Base-by-base conservation (phyloP, 2,797 vertebrate genomes). In the Numenius phaeopus region DNA sequence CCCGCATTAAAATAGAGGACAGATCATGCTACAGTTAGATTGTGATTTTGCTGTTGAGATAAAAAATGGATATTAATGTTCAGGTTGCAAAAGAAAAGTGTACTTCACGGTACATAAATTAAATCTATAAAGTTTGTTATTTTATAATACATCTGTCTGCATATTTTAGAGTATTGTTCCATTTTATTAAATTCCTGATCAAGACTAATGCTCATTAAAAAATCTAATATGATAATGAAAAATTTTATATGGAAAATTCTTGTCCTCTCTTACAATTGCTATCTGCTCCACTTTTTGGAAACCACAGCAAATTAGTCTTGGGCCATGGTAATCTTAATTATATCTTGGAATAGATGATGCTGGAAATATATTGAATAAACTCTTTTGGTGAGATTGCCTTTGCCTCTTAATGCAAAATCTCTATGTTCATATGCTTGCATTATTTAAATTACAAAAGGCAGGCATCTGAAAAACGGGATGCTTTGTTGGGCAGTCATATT, bases 391-490 rank as follows among this genome's bases (percentile, higher is more conserved):
- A 96, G 67, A 94, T 96, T 95, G 84, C 87, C 71, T 95, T 94
- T 96, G 73, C 93, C 57, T 96, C 77, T 95, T 92, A 96, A 96
- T 93, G 81, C 83, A 94, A 95, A 97, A 90, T 77, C 77, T 88
- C 86, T 67, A 54, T 83, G 91, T 89, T 97, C 93, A 87, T 91
- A 95, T 85, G 64, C 67, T 87, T 82, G 61, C 65, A 83, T 96
- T 97, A 96, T 97, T 96, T 92, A 96, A 97, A 96, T 96, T 90
- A 95, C 93, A 95, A 97, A 97, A 97, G 96, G 52, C 71, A 94
- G 70, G 77, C 91, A 95, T 94, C 85, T 97, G 94, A 95, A 94
- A 93, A 96, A 90, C 0, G 14, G n/a, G 23, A 64, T 80, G 78
- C 75, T 95, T 96, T 97, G 88, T 97, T 94, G 71, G 64, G 71